These are phyloP conservation scores for Corythucha ciliata DNA, from an alignment of 2,888 invertebrate species.

Conservation along the genomic window DNA sequence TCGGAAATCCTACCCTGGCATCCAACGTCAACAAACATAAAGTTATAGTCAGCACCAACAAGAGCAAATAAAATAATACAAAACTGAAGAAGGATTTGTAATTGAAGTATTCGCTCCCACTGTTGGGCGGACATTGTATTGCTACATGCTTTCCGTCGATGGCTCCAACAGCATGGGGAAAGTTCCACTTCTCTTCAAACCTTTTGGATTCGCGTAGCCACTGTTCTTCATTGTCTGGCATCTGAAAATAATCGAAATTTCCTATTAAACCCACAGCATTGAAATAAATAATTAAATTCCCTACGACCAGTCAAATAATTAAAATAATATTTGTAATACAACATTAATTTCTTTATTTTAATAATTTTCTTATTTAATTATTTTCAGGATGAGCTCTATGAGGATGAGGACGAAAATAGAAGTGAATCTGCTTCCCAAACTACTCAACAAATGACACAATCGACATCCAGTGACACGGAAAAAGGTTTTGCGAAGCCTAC, in stretches of 20 bases:
- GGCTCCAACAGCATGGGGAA: conserved; percentile 3
- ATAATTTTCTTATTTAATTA: neutral
- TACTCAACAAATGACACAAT: conserved; percentile 14
- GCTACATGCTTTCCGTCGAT: conserved; percentile 15
- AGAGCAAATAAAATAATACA: conserved; percentile 38
- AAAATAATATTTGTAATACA: neutral
- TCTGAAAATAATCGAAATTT: conserved; percentile 4
- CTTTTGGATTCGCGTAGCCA: conserved; percentile 10
- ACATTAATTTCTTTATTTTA: conserved; percentile 3
- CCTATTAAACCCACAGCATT: neutral
- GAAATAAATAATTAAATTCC: conserved; percentile 5
- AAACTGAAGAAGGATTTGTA: conserved; percentile 12
- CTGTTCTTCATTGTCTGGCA: conserved; percentile 12
- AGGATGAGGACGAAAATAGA: conserved; percentile 9
- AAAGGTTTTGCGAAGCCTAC: conserved; percentile 14
- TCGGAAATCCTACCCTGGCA: conserved; percentile 39
- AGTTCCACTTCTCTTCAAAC: conserved; percentile 17
- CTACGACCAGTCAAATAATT: neutral
- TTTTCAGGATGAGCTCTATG: neutral
- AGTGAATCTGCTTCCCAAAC: conserved; percentile 5
- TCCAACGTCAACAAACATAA: conserved; percentile 39
- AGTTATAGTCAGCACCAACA: conserved; percentile 41
- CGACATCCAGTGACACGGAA: conserved; percentile 14
- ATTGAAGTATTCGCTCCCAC: conserved; percentile 20
- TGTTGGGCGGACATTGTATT: conserved; percentile 10